Evolutionary conservation across 1,140 invertebrate genomes (phyloP), one percentile per base, ranked within the genome.

Genomic region (Bombus terrestris): DNA sequence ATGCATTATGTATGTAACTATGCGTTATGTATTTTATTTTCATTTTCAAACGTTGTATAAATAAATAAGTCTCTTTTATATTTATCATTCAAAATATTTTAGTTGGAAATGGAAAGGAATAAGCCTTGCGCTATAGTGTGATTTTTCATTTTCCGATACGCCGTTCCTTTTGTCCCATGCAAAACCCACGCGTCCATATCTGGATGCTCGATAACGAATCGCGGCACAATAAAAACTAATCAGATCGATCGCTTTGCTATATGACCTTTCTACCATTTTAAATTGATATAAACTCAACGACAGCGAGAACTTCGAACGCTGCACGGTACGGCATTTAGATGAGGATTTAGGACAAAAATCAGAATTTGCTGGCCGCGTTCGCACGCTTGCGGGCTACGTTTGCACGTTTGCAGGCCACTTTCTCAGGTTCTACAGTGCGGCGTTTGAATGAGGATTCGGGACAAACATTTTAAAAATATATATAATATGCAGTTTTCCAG

Each of bases 201-300:
- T 41, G 53, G 41, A 43, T 18, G 12, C 4, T 3, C 15, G 47
- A 83, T 83, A 79, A 41, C 47, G 53, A 43, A 71, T 79, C 66
- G 43, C 6, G 62, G 12, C 47, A 69, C 83, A 59, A 71, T 79
- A 47, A 62, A 72, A 80, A 80, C 79, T 72, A 80, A 84, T 84
- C 76, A 62, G 57, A 79, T 78, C 13, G 43, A 69, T 79, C 37
- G 4, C 47, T 47, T 10, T 28, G n/a, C 32, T 8, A 15, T 32
- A 39, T 43, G 18, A 82, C 39, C 39, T 57, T 53, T 76, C 39
- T 28, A 28, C 10, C n/a, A 8, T 41, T 22, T 4, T 37, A 18
- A 64, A 66, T 66, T 35, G 66, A 35, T 62, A 71, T 37, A 13
- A 43, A 32, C 10, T 6, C 22, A 3, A 9, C 13, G 13, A 37